Conservation (phyloP, 1,140 invertebrate species). For the Lordiphosa mommai region DNA sequence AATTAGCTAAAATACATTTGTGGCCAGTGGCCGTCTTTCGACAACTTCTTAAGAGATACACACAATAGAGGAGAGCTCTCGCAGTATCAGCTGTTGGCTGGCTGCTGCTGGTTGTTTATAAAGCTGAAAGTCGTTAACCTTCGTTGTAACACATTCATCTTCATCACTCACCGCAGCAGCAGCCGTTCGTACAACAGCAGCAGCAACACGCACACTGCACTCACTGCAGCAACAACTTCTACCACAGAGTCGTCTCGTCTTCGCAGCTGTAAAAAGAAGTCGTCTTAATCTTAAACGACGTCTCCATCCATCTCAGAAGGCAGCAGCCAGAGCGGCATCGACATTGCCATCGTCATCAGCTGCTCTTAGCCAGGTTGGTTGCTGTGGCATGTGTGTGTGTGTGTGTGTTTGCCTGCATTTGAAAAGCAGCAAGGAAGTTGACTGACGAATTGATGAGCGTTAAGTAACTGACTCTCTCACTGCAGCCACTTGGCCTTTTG, state of each 20-base stretch:
- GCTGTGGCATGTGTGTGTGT: conserved; percentile 1
- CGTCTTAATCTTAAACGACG: conserved; percentile 78
- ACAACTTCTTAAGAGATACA: conserved; percentile 16
- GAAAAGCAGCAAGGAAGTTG: conserved; percentile 32
- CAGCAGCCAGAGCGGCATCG: conserved; percentile 27
- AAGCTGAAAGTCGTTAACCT: conserved; percentile 78
- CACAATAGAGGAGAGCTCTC: conserved; percentile 38
- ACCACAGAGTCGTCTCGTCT: conserved; percentile 33
- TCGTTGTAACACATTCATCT: conserved; percentile 78
- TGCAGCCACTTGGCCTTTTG: conserved; percentile 39
- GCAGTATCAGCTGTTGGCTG: conserved; percentile 49
- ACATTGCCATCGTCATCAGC: conserved; percentile 39
- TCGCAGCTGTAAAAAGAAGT: conserved; percentile 71
- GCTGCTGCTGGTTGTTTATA: conserved; percentile 51
- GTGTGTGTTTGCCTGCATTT: conserved; percentile 50
- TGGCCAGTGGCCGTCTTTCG: no score
- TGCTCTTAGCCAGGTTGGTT: conserved; percentile 61
- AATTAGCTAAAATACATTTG: conserved; percentile 45
- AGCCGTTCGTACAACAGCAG: conserved; percentile 23
- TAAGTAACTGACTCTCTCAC: conserved; percentile 12
- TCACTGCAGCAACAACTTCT: conserved; percentile 25
- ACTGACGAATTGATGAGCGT: conserved; percentile 40
- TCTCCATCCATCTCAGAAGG: conserved; percentile 69
- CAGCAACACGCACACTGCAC: conserved; percentile 31
- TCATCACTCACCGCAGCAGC: conserved; percentile 71